phyloP scores from a whole-genome alignment of 2,888 invertebrate genomes.

The Clostera curtula region DNA sequence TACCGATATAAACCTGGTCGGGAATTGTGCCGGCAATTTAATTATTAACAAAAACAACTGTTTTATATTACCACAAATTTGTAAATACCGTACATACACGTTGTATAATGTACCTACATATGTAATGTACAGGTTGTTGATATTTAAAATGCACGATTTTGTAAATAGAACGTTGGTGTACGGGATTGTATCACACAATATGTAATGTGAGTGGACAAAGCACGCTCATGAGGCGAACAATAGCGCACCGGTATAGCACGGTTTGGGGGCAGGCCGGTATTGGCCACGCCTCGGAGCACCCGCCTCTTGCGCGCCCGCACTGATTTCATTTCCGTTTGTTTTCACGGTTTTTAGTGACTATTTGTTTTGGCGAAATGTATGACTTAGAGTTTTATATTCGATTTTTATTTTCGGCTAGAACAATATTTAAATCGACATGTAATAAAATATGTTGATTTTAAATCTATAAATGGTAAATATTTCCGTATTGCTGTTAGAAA shows the following conservation, averaged over 20 bases:
- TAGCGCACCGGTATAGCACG: constrained; percentile 60
- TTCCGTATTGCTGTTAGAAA: no score
- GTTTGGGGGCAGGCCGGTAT: constrained; percentile 40
- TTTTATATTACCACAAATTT: neutral
- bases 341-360: neutral
- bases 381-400: no score
- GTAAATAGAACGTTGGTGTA: neutral
- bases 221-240: constrained; percentile 34
- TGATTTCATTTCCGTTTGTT: constrained; percentile 13
- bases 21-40: no score
- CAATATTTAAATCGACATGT: no score
- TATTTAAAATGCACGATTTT: no score
- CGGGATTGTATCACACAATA: neutral
- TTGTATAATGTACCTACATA: neutral
- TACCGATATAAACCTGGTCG: no score
- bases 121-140: neutral
- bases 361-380: neutral
- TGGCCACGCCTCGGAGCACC: constrained; percentile 53
- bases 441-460: no score
- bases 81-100: neutral
- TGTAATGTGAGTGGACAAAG: constrained; percentile 12
- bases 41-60: no score
- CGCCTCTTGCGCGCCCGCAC: constrained; percentile 15
- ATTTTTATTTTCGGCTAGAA: no score
- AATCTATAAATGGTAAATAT: no score